Evolutionary conservation across 2,888 invertebrate species (phyloP).

Genomic region (Acholoe squamosa): DNA sequence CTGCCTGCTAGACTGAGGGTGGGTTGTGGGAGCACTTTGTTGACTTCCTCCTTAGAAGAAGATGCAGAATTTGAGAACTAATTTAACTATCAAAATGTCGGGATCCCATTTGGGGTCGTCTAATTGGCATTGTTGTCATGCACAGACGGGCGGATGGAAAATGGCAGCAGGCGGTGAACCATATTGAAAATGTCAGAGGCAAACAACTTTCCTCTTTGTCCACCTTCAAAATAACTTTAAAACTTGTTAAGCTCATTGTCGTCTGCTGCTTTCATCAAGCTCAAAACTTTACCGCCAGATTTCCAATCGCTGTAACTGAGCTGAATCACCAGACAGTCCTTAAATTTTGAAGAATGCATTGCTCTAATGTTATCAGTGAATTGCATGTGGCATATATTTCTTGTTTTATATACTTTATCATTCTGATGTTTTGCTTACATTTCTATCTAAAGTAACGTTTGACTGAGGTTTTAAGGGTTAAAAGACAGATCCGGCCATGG

Average conservation of each 20-base stretch:
- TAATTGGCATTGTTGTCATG: not conserved
- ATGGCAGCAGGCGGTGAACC: not conserved
- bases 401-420: too few relatives aligned
- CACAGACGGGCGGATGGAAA: not conserved
- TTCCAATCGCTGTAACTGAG: too few relatives aligned
- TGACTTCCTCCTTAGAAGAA: not conserved
- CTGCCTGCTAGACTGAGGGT: not conserved
- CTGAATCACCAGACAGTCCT: not conserved
- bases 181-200: not conserved
- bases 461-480: too few relatives aligned
- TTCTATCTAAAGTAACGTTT: too few relatives aligned
- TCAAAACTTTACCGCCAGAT: not conserved
- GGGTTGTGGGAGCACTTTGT: not conserved
- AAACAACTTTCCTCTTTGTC: slow-evolving; percentile 16
- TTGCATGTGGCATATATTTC: not conserved
- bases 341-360: not conserved
- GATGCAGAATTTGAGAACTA: slow-evolving; percentile 9
- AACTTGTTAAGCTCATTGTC: not conserved
- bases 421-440: too few relatives aligned
- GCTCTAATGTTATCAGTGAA: not conserved
- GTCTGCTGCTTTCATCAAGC: not conserved
- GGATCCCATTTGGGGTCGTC: not conserved
- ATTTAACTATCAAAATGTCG: not conserved
- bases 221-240: not conserved
- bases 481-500: not conserved